phyloP scores from a whole-genome alignment of 2,888 invertebrate species.

The Cephus nigrinus region DNA sequence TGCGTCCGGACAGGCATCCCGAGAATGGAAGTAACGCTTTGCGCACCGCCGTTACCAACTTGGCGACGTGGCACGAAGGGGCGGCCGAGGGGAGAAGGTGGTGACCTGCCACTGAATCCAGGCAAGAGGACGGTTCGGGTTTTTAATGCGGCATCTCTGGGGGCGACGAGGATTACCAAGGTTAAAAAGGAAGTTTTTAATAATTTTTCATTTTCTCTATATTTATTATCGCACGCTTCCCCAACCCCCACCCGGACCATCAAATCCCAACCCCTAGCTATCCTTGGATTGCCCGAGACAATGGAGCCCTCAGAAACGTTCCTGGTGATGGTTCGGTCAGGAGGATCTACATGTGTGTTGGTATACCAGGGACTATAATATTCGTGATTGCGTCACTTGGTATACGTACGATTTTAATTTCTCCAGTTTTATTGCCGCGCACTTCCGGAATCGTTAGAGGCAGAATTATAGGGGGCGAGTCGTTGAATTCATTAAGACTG shows the following conservation, averaged over 20 bases:
- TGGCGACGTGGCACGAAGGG: slow-evolving; percentile 29
- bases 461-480: not conserved
- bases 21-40: slow-evolving; percentile 47
- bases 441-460: not conserved
- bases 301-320: slow-evolving; percentile 38
- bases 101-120: slow-evolving; percentile 3
- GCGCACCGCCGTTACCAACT: slow-evolving; percentile 23
- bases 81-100: slow-evolving; percentile 27
- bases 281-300: slow-evolving; percentile 51
- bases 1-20: slow-evolving; percentile 63
- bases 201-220: slow-evolving; percentile 67
- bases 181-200: slow-evolving; percentile 67
- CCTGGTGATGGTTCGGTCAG: not conserved
- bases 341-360: not conserved
- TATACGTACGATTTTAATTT: not conserved
- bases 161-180: slow-evolving; percentile 64
- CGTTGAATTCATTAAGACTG: not conserved
- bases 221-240: slow-evolving; percentile 66
- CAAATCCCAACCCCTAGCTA: not conserved
- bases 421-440: not conserved
- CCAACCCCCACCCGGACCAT: slow-evolving; percentile 49
- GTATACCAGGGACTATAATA: not conserved
- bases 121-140: slow-evolving; percentile 41
- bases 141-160: slow-evolving; percentile 66
- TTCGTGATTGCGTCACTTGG: not conserved